Conservation (phyloP, 2,113 vertebrate species). For the Spea bombifrons region DNA sequence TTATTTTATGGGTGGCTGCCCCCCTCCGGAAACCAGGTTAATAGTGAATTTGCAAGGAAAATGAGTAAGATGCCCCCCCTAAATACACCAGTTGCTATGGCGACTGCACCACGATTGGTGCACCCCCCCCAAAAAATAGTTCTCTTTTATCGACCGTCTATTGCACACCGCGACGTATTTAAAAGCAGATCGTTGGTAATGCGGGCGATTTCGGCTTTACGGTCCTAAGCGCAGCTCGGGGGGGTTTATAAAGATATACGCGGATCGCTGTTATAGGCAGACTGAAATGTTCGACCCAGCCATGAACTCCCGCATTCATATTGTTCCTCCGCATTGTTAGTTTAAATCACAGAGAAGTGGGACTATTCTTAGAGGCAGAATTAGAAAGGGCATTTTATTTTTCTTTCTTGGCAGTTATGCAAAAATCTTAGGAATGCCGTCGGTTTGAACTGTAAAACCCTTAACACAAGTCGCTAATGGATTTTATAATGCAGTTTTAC, state of each 20-base stretch:
- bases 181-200: too few species aligned
- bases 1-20: too few species aligned
- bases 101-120: too few species aligned
- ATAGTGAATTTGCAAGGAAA: too few species aligned
- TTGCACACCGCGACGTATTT: too few species aligned
- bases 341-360: slow-evolving; percentile 62
- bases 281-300: slow-evolving; percentile 40
- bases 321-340: slow-evolving; percentile 41
- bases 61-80: too few species aligned
- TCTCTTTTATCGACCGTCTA: too few species aligned
- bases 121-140: too few species aligned
- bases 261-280: slow-evolving; percentile 17
- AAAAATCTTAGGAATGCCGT: slow-evolving; percentile 82
- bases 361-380: slow-evolving; percentile 65
- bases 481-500: slow-evolving; percentile 66
- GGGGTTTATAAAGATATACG: slow-evolving; percentile 18
- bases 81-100: too few species aligned
- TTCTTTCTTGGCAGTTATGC: slow-evolving; percentile 81
- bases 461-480: slow-evolving; percentile 63
- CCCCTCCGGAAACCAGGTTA: too few species aligned
- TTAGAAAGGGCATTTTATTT: slow-evolving; percentile 78
- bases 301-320: slow-evolving; percentile 37
- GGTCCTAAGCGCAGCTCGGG: too few species aligned
- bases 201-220: too few species aligned
- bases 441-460: slow-evolving; percentile 73